These are phyloP conservation scores for Pseudochaenichthys georgianus DNA, from an alignment of 2,797 vertebrate species.

Conservation along the genomic window DNA sequence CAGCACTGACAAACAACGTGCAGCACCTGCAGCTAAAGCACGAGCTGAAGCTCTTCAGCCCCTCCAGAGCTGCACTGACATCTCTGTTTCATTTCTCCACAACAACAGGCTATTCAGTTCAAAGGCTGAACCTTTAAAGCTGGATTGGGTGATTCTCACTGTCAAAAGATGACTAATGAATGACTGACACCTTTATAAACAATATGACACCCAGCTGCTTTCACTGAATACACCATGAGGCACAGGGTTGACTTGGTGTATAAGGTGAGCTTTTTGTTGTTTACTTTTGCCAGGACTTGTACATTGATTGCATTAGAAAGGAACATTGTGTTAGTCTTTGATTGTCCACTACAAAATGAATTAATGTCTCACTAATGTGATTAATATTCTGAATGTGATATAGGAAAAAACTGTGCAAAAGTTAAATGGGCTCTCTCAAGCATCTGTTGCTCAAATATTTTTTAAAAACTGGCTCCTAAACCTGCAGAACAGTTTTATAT, in stretches of 20 bases:
- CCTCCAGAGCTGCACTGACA: slow-evolving; percentile 51
- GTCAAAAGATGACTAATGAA: slow-evolving; percentile 69
- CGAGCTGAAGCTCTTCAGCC: slow-evolving; percentile 29
- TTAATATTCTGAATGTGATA: neutral
- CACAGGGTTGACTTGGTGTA: slow-evolving; percentile 8
- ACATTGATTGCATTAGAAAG: neutral
- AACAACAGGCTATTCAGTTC: slow-evolving; percentile 64
- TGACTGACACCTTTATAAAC: slow-evolving; percentile 66
- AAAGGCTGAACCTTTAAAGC: slow-evolving; percentile 58
- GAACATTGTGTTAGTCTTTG: neutral
- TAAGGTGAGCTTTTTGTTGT: neutral
- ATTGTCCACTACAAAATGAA: neutral
- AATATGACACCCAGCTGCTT: slow-evolving; percentile 48
- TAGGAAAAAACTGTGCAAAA: neutral
- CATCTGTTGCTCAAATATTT: neutral
- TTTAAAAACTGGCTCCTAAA: slow-evolving; percentile 21
- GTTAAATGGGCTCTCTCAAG: slow-evolving; percentile 3
- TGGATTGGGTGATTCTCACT: slow-evolving; percentile 58
- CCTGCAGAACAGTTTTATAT: slow-evolving; percentile 28
- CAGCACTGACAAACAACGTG: slow-evolving; percentile 18
- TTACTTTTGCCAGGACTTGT: neutral
- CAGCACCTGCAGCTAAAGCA: slow-evolving; percentile 58
- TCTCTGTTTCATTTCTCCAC: slow-evolving; percentile 46
- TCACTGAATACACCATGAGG: slow-evolving; percentile 30
- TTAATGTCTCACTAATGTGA: neutral